phyloP scores from a whole-genome alignment of 2,113 vertebrate genomes.

The Leptobrachium ailaonicum region DNA sequence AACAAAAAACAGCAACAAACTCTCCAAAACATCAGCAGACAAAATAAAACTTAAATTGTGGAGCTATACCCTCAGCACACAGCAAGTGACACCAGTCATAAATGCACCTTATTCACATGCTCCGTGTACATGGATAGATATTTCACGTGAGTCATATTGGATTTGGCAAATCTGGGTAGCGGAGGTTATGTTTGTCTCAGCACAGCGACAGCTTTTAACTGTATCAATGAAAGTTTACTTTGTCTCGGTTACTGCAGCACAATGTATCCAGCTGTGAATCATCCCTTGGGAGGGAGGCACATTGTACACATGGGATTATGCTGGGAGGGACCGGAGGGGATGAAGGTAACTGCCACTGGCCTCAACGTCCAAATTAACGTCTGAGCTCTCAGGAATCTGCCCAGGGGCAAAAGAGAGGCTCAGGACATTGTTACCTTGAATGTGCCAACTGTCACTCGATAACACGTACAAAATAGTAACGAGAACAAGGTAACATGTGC shows the following conservation, averaged over 20 bases:
- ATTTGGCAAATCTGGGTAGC: neutral
- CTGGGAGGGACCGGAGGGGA: neutral
- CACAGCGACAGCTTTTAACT: neutral
- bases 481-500: no score
- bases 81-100: no score
- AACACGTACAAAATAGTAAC: neutral
- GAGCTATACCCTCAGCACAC: no score
- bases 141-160: neutral
- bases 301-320: constrained; percentile 29
- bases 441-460: neutral
- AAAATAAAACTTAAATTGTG: no score
- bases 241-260: neutral
- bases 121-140: neutral
- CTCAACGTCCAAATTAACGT: constrained; percentile 13
- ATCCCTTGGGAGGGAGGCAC: neutral
- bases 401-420: neutral
- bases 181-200: neutral
- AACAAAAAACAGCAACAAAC: no score
- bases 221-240: constrained; percentile 23
- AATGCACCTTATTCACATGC: neutral
- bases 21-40: no score
- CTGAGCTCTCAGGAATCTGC: neutral
- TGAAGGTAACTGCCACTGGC: neutral
- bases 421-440: no score
- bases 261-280: neutral